Conservation (phyloP, 2,888 invertebrate genomes). For the Aphrophora alni region DNA sequence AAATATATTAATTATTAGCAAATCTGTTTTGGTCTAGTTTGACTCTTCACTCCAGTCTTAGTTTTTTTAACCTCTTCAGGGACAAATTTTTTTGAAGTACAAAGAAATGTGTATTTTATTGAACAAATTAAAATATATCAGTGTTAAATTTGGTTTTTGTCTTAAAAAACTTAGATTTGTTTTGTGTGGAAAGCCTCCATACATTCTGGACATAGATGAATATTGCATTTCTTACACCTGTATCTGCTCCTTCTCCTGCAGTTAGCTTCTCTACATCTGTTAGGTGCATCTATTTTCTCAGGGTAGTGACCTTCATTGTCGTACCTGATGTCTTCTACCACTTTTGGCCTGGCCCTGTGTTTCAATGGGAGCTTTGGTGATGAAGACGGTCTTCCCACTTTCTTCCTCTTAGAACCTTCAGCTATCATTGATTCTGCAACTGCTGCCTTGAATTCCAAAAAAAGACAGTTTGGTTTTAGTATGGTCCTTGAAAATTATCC, state of each 20-base stretch:
- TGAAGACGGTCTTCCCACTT: not conserved
- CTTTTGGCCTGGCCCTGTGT: not conserved
- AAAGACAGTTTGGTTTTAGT: not conserved
- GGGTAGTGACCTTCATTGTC: not conserved
- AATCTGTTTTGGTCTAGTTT: too few species aligned
- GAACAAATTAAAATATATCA: too few species aligned
- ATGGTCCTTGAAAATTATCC: not conserved
- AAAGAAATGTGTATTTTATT: not conserved
- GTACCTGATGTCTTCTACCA: not conserved
- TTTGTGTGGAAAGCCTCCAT: not conserved
- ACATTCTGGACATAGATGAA: constrained; percentile 11
- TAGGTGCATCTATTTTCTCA: not conserved
- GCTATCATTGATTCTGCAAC: not conserved
- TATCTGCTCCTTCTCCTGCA: not conserved
- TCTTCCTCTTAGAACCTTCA: not conserved
- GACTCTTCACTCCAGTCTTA: too few species aligned
- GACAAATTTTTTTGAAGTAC: constrained; percentile 3
- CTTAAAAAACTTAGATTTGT: not conserved
- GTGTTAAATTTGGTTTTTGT: too few species aligned
- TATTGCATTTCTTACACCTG: not conserved
- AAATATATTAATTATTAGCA: too few species aligned
- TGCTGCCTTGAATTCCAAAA: not conserved
- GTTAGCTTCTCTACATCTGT: not conserved
- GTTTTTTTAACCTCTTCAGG: constrained; percentile 21
- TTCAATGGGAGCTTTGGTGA: not conserved